phyloP scores from a whole-genome alignment of 2,888 invertebrate species.

The Philhelius pedissequus region DNA sequence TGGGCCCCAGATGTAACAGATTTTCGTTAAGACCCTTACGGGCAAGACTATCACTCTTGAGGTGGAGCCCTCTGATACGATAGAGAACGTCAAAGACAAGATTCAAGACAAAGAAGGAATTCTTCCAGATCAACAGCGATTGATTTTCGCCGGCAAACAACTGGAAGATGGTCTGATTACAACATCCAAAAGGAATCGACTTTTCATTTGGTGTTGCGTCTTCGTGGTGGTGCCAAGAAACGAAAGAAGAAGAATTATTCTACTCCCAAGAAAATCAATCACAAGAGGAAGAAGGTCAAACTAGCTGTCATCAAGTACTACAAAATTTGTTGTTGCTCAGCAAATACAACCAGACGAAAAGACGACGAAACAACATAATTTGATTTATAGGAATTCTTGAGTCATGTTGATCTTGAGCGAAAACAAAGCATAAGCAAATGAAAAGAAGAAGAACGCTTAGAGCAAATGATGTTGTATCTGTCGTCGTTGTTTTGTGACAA shows the following conservation, averaged over 20 bases:
- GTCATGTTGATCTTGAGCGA: slow-evolving; percentile 77
- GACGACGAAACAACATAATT: not conserved
- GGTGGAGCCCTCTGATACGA: slow-evolving; percentile 95
- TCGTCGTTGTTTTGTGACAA: not conserved
- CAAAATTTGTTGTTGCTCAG: slow-evolving; percentile 84
- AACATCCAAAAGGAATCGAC: slow-evolving; percentile 97
- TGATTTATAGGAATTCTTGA: slow-evolving; percentile 76
- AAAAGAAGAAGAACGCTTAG: not conserved
- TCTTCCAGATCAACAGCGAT: slow-evolving; percentile 91
- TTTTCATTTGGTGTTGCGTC: slow-evolving; percentile 90
- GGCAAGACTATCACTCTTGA: slow-evolving; percentile 97
- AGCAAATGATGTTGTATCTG: not conserved
- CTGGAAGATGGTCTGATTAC: slow-evolving; percentile 97
- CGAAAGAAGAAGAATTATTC: slow-evolving; percentile 99
- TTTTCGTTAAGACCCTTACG: slow-evolving; percentile 96
- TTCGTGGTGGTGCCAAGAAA: slow-evolving; percentile 99
- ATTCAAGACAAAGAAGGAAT: slow-evolving; percentile 95
- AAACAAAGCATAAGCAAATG: not conserved
- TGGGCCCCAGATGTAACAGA: too few relatives aligned
- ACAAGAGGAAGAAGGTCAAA: slow-evolving; percentile 99
- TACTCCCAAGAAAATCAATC: slow-evolving; percentile 99
- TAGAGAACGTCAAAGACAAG: slow-evolving; percentile 96
- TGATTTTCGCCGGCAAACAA: slow-evolving; percentile 97
- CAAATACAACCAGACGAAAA: slow-evolving; percentile 3
- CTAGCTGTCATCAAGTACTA: slow-evolving; percentile 98